Evolutionary conservation across 2,797 vertebrate genomes (phyloP).

Genomic region (Furcifer pardalis): DNA sequence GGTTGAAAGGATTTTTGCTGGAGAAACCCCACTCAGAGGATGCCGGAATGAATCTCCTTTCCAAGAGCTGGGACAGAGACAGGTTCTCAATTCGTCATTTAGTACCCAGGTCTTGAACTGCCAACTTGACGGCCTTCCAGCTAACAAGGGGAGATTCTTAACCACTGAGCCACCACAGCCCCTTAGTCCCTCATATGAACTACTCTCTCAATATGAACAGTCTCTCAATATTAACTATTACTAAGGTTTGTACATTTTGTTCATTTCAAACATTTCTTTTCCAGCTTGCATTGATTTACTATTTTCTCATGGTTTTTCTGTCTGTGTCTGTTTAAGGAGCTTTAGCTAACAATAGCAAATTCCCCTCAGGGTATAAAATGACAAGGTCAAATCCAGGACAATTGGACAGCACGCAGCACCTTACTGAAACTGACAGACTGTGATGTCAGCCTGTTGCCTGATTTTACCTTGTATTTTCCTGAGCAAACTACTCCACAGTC

Average conservation of each 20-base stretch:
- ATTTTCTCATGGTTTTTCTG: constrained; percentile 20
- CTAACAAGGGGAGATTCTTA: no score
- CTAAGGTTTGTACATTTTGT: not conserved
- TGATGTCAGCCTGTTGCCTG: fast-evolving
- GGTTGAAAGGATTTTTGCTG: no score
- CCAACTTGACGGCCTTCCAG: no score
- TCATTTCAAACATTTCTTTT: not conserved
- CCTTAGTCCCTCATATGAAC: no score
- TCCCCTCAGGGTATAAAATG: not conserved
- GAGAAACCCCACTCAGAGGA: no score
- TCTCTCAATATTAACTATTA: no score
- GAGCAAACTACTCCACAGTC: not conserved
- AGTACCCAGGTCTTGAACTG: no score
- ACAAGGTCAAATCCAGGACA: not conserved
- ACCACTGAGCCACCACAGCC: no score
- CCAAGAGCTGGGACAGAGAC: no score
- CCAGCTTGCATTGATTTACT: not conserved
- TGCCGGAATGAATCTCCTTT: no score
- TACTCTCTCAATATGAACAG: not conserved
- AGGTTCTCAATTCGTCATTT: no score
- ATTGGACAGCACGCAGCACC: not conserved
- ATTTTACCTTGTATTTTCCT: fast-evolving
- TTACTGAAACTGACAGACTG: not conserved
- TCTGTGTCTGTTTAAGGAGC: not conserved
- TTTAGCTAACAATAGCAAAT: constrained; percentile 17